These are phyloP conservation scores for Alethe diademata DNA, from an alignment of 2,113 vertebrate species.

Conservation along the genomic window DNA sequence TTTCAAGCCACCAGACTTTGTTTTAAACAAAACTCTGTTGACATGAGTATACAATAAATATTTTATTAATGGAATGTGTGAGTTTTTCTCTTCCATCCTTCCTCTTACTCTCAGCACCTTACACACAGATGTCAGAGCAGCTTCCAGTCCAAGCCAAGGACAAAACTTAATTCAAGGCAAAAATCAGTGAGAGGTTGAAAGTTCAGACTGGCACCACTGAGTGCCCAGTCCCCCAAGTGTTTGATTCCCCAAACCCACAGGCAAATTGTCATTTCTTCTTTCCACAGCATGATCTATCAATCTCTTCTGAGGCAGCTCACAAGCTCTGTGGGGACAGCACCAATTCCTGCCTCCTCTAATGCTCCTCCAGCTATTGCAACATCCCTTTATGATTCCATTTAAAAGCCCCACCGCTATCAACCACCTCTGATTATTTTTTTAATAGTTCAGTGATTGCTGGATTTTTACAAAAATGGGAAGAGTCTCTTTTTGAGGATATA, in stretches of 20 bases:
- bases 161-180: neutral
- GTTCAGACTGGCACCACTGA: neutral
- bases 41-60: slow-evolving; percentile 19
- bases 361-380: neutral
- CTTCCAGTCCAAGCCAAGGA: neutral
- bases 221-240: neutral
- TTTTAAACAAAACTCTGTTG: neutral
- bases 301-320: neutral
- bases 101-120: neutral
- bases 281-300: neutral
- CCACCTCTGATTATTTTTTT: neutral
- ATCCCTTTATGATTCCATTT: neutral
- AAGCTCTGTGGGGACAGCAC: neutral
- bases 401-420: neutral
- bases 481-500: slow-evolving; percentile 98
- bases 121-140: neutral
- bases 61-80: slow-evolving; percentile 66
- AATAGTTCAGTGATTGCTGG: neutral
- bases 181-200: neutral
- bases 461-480: slow-evolving; percentile 86
- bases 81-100: neutral
- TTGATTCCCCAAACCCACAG: neutral
- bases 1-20: neutral
- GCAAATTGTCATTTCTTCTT: neutral
- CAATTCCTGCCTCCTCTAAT: neutral